A percentile compares a stretch with the other conserved stretches of the same genome.
phyloP scores from a whole-genome alignment of 2,888 invertebrate genomes.

The Stenichneumon culpator region DNA sequence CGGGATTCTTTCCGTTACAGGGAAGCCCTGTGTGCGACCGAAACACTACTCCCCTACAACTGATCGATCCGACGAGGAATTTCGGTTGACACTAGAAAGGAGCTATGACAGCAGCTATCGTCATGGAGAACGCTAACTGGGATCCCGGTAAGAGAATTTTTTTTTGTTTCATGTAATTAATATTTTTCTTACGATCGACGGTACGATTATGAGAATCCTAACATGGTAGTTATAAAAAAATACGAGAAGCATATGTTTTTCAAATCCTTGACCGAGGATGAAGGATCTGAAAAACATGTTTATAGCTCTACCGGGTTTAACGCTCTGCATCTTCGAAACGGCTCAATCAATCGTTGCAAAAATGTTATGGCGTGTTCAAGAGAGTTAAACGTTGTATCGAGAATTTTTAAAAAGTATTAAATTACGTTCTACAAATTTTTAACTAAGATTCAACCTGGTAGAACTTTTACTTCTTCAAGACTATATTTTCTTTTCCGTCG shows the following conservation, averaged over 20 bases:
- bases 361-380: neutral
- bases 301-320: neutral
- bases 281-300: neutral
- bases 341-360: neutral
- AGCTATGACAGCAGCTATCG: conserved; percentile 87
- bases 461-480: neutral
- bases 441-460: neutral
- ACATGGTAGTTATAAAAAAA: neutral
- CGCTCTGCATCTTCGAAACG: neutral
- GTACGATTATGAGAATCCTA: neutral
- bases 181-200: neutral
- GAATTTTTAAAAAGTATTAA: neutral
- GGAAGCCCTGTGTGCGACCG: conserved; percentile 9
- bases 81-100: conserved; percentile 58
- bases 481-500: too few species aligned
- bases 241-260: neutral
- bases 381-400: neutral
- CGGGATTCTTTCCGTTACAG: conserved; percentile 47
- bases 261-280: neutral
- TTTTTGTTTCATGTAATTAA: conserved; percentile 9
- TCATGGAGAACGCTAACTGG: conserved; percentile 88
- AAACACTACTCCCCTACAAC: conserved; percentile 19
- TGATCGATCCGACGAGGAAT: conserved; percentile 63
- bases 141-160: conserved; percentile 87
- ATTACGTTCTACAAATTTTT: neutral